A percentile compares a stretch with the other conserved stretches of the same genome.
phyloP scores from a whole-genome alignment of 2,113 vertebrate genomes.

The Crotalus horridus region DNA sequence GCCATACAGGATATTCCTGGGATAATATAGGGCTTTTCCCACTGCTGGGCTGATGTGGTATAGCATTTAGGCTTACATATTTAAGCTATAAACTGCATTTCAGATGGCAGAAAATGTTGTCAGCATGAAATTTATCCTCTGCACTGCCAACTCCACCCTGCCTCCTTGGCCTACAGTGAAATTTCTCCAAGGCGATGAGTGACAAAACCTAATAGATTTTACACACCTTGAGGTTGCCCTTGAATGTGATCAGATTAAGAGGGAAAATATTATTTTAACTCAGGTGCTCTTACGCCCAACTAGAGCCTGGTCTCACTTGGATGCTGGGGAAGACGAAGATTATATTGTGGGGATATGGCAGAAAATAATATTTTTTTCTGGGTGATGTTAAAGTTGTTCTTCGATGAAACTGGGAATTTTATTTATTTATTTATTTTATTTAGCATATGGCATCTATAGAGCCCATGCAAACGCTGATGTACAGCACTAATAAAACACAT shows the following conservation, averaged over 20 bases:
- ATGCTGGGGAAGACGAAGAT: background rate
- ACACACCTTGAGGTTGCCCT: background rate
- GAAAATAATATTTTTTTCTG: background rate
- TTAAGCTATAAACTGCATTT: background rate
- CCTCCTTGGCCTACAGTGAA: background rate
- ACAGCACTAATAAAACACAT: background rate
- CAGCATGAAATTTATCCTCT: background rate
- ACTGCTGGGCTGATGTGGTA: background rate
- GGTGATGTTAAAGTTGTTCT: background rate
- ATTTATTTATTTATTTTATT: background rate
- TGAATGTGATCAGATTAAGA: background rate
- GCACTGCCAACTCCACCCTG: background rate
- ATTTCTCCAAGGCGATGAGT: background rate
- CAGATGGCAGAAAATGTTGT: background rate
- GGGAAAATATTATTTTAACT: background rate
- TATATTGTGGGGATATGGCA: background rate
- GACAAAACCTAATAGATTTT: background rate
- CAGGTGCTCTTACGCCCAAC: background rate
- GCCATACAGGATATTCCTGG: background rate
- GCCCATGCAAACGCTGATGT: background rate
- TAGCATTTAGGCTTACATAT: background rate
- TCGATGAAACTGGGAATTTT: background rate
- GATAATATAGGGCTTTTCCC: background rate
- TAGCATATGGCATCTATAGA: background rate
- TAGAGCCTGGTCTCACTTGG: background rate